Evolutionary conservation across 2,888 invertebrate species (phyloP), one percentile per base, ranked within the genome.

Genomic region (Xylota segnis): DNA sequence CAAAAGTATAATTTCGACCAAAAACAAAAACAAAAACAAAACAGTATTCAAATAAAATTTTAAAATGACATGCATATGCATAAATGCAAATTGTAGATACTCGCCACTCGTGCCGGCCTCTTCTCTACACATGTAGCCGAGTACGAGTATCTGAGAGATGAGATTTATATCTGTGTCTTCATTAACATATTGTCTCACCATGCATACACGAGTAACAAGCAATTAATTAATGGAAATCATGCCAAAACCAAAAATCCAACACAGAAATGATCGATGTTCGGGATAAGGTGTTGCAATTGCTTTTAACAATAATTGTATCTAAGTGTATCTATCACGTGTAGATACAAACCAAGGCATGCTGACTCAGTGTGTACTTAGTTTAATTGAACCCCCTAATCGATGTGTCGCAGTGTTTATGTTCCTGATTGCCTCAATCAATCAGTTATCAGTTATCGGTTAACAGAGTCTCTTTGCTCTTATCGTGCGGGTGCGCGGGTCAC

Each of bases 311-410:
- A 10, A 47, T 47, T 47, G 10, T 10, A 47, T 47, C 47, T 47
- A 18, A 4, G 47, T 47, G 47, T 47, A 23, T 47, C 43, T 18
- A 3, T 47, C 18, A 18, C 18, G 9, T 47, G 47, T 23, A 18
- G 10, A 47, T 47, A 0, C 6, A 16, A 18, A 2, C 14, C 18
- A 23, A 14, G 16, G 14, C 16, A 45, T 16, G 45, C 47, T 32
- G 12, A n/a, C 14, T 54, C 29, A n/a, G 12, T 27, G 2, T 32
- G 32, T 29, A 32, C 54, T 29, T 14, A 54, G 5, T 54, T 54
- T 32, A 54, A 54, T 54, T 54, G 54, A 32, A 54, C 14, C 12
- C 54, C 54, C 5, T 54, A 54, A 54, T 32, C 29, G 14, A 54
- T 29, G 32, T 32, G 54, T n/a, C 54, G 7, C 5, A 14, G 29